These are phyloP conservation scores for Darevskia nairensis DNA, from an alignment of 2,797 vertebrate genomes.

Conservation along the genomic window DNA sequence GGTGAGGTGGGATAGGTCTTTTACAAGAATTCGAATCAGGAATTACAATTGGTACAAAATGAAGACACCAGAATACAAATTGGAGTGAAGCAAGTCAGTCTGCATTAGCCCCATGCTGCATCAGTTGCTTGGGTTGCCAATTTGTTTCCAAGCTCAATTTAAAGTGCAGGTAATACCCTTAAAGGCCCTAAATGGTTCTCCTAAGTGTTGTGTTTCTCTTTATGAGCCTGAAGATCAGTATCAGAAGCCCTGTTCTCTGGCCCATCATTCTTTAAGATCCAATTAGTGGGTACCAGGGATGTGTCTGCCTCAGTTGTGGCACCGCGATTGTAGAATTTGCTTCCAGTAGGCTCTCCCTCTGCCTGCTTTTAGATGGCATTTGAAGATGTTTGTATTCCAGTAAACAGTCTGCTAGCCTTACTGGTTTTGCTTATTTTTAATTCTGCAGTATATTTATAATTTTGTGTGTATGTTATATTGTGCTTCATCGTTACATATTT, in stretches of 20 bases:
- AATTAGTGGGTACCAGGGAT: not conserved
- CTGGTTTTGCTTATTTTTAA: not conserved
- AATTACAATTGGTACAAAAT: not conserved
- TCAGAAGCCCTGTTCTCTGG: not conserved
- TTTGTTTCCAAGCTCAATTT: not conserved
- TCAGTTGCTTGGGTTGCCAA: not conserved
- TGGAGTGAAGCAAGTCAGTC: not conserved
- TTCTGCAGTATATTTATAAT: not conserved
- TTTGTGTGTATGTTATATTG: not conserved
- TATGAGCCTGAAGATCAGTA: not conserved
- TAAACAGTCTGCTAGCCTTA: not conserved
- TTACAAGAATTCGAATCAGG: constrained; percentile 31
- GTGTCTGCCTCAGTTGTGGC: too few species aligned
- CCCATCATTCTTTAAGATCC: not conserved
- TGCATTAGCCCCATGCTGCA: not conserved
- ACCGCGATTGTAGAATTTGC: not conserved
- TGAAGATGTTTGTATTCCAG: not conserved
- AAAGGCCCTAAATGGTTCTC: not conserved
- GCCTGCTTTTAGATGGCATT: not conserved
- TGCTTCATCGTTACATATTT: not conserved
- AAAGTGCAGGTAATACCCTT: not conserved
- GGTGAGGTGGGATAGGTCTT: not conserved
- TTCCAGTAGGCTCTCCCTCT: not conserved
- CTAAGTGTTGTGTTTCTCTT: not conserved
- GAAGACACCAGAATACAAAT: too few species aligned